Evolutionary conservation across 2,888 invertebrate species (phyloP).

Genomic region (Pyralis farinalis): DNA sequence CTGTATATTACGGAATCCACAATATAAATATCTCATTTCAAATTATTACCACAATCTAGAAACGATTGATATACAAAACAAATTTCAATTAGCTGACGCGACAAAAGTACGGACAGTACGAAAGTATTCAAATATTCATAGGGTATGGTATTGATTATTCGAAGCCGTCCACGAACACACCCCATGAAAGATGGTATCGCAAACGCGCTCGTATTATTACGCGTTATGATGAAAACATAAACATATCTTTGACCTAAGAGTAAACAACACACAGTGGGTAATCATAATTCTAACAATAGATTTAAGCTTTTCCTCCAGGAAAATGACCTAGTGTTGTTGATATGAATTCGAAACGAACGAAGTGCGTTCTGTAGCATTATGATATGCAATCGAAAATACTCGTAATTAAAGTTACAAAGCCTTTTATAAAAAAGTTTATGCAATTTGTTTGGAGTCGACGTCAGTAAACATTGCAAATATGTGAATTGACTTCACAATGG

Average conservation of each 20-base stretch:
- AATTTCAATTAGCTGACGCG: conserved; percentile 62
- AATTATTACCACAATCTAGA: conserved; percentile 23
- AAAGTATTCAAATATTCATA: conserved; percentile 73
- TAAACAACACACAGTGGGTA: conserved; percentile 31
- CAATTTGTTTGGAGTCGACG: too few species aligned
- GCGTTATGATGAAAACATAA: conserved; percentile 48
- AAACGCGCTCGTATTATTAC: conserved; percentile 60
- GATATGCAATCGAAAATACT: too few species aligned
- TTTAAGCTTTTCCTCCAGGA: too few species aligned
- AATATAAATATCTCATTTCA: conserved; percentile 18
- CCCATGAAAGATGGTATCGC: conserved; percentile 73
- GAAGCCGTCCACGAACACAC: conserved; percentile 42
- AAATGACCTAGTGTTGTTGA: too few species aligned
- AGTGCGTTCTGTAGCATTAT: too few species aligned
- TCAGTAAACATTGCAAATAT: too few species aligned
- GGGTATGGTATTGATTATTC: conserved; percentile 57
- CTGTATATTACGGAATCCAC: background rate
- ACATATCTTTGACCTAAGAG: conserved; percentile 39
- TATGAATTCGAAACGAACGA: too few species aligned
- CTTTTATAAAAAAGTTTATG: too few species aligned
- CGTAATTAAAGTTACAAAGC: too few species aligned
- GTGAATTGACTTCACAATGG: too few species aligned
- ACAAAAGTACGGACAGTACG: conserved; percentile 45
- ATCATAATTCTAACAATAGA: too few species aligned
- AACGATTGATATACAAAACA: conserved; percentile 47